Evolutionary conservation across 1,140 invertebrate species (phyloP), one percentile per base, ranked within the genome.

Genomic region (Cheumatopsyche charites): DNA sequence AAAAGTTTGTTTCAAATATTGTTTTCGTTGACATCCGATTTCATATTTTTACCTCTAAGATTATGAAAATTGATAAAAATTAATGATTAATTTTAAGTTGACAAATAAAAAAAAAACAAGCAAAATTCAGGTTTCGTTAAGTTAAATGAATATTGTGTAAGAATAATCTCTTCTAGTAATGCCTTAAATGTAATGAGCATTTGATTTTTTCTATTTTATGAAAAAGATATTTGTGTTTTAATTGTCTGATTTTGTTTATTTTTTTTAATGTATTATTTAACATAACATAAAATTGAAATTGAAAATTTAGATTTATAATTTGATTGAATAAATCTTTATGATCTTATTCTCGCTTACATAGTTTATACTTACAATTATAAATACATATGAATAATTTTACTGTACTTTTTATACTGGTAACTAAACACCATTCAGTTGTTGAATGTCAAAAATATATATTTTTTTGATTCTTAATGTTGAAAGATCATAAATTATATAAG

Each of bases 211-310:
- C n/a, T n/a, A n/a, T n/a, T n/a, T n/a, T n/a, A n/a, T n/a, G n/a
- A n/a, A 36, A 36, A 36, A 36, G 29, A 4, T 4, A 36, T 36
- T 9, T 52, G 15, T 52, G n/a, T 52, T 47, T 47, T 17, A 17
- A 9, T 9, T 17, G 9, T 52, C 47, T 6, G 19, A 52, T 52
- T 52, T 52, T 52, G 47, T 52, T 52, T 52, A 17, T 47, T 52
- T 52, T 52, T n/a, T 36, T 36, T 36, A 52, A 52, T 52, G 15
- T 52, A 52, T 52, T n/a, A n/a, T n/a, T n/a, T n/a, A n/a, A n/a
- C n/a, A n/a, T n/a, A n/a, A n/a, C n/a, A n/a, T n/a, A n/a, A n/a
- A 52, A 52, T 36, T 36, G 47, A 17, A 19, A 52, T 13, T 52
- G 19, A 52, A 52, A 52, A 52, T 7, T n/a, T 47, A 47, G 45